phyloP scores from a whole-genome alignment of 1,140 invertebrate genomes.

The Drosophila trapezifrons region DNA sequence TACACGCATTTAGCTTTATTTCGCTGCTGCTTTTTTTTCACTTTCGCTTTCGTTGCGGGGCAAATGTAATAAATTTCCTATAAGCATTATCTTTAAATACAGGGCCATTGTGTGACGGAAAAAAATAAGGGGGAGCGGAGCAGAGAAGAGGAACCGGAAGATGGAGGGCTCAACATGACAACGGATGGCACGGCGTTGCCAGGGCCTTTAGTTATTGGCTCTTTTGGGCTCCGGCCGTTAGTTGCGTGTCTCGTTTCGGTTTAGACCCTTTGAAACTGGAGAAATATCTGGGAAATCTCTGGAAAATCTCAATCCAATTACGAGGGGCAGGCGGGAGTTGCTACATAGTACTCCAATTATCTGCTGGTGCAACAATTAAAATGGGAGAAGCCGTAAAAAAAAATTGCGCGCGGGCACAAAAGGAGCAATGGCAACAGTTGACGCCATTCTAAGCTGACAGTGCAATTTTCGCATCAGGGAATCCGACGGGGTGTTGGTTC shows the following conservation, averaged over 20 bases:
- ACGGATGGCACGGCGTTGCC: conserved; percentile 35
- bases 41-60: conserved; percentile 26
- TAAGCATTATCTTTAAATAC: conserved; percentile 71
- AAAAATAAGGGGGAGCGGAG: background rate
- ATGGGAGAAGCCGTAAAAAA: conserved; percentile 51
- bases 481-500: conserved; percentile 3
- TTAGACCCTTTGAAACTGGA: conserved; percentile 43
- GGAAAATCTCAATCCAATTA: conserved; percentile 54
- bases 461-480: conserved; percentile 64
- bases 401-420: conserved; percentile 10
- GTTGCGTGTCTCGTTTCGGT: conserved; percentile 34
- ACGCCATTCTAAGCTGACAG: conserved; percentile 56
- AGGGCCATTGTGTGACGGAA: conserved; percentile 22
- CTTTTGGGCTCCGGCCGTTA: conserved; percentile 16
- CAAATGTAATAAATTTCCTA: conserved; percentile 76
- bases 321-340: background rate
- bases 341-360: conserved; percentile 42
- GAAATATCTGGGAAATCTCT: conserved; percentile 40
- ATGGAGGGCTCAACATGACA: conserved; percentile 35
- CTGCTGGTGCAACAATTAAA: conserved; percentile 37
- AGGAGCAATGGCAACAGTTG: conserved; percentile 51
- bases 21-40: conserved; percentile 22
- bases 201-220: conserved; percentile 38
- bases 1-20: conserved; percentile 69
- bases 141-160: background rate